Evolutionary conservation across 2,888 invertebrate species (phyloP), one percentile per base, ranked within the genome.

Genomic region (Troglohyphantes excavatus): DNA sequence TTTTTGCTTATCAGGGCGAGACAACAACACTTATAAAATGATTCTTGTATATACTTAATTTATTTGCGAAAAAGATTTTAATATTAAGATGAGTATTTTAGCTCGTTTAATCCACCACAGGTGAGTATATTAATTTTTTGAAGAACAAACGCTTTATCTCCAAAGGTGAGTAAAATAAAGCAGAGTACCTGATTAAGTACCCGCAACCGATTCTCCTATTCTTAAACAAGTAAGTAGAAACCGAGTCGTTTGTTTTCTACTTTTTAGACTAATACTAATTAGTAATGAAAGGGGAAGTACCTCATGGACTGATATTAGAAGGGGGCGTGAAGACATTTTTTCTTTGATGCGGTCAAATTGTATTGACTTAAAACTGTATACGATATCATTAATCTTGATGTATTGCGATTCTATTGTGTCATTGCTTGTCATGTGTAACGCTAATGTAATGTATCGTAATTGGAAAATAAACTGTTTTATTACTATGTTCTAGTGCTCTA

Each of bases 391-490:
- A 90, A 83, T 90, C 90, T 90, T 72, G 90, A 90, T 90, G 90
- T 90, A 81, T 75, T 81, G 65, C 87, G 59, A 86, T 70, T 86
- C 85, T 86, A 82, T 82, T 89, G 84, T 90, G 84, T 72, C 84
- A 90, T 72, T 90, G 90, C 84, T 90, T 84, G 90, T 90, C 79
- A 90, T 90, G 90, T 90, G 90, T 90, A 84, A 72, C 65, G 84
- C 78, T 90, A 90, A 79, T 90, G 90, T 84, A 90, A 83, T 90
- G 90, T 90, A 90, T 33, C 65, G 70, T 72, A 90, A 90, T 90
- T 90, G 90, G 84, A 90, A 78, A 84, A 90, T 89, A 90, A 90
- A 90, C 78, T 90, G 90, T 90, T 90, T 90, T 90, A 90, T 90
- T 90, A 90, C 65, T 21, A 90, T 78, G 78, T 27, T 13, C 27